Conservation (phyloP, 2,113 vertebrate species). For the Bucco capensis region DNA sequence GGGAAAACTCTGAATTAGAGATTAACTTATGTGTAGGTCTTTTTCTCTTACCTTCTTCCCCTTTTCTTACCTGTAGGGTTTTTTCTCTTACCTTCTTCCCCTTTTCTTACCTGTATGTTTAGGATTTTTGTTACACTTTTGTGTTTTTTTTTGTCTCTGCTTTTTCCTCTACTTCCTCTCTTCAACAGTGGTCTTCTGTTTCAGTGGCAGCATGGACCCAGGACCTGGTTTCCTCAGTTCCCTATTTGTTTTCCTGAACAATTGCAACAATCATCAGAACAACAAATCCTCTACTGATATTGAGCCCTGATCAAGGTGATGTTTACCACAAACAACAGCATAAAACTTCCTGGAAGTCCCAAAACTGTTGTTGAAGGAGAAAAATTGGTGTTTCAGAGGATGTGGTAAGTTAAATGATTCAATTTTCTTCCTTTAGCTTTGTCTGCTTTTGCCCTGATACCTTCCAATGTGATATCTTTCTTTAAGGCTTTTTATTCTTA, state of each 20-base stretch:
- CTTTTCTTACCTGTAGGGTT: neutral
- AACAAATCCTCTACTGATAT: neutral
- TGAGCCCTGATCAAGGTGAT: neutral
- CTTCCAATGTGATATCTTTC: neutral
- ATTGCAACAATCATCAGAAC: neutral
- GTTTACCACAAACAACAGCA: neutral
- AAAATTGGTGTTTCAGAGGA: neutral
- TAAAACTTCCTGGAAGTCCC: neutral
- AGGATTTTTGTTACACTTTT: neutral
- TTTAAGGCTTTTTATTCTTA: neutral
- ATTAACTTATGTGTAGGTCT: neutral
- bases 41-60: neutral
- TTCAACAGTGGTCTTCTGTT: neutral
- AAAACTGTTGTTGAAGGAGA: neutral
- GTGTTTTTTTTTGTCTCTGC: neutral
- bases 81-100: too few relatives aligned
- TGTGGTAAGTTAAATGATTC: neutral
- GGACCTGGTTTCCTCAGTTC: neutral
- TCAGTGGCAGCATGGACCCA: neutral
- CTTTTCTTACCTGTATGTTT: too few relatives aligned
- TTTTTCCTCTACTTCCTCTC: neutral
- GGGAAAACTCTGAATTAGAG: neutral
- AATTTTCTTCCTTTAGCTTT: neutral
- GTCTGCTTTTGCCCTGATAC: neutral
- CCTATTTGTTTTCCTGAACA: neutral